A percentile compares a stretch with the other conserved stretches of the same genome.
These are phyloP conservation scores for Galagoides demidoff DNA, from an alignment of 2,797 vertebrate genomes.

Conservation along the genomic window DNA sequence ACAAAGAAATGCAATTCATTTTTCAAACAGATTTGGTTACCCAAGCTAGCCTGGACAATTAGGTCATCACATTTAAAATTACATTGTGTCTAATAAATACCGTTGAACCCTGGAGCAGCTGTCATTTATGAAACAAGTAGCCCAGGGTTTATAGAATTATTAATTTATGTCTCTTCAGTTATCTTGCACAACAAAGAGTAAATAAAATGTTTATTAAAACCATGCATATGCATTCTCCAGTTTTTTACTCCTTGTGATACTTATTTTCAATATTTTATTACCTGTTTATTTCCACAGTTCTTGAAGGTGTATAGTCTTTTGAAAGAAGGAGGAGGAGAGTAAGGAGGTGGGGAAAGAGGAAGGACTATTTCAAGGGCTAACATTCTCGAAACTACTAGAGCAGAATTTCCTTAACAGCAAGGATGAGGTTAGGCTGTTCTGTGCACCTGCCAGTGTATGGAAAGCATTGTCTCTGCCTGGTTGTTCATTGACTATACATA, in stretches of 20 bases:
- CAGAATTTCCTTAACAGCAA: not conserved
- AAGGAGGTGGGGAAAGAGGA: not conserved
- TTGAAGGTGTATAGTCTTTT: not conserved
- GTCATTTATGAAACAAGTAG: not conserved
- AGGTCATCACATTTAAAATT: not conserved
- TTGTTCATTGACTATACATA: not conserved
- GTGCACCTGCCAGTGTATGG: too few relatives aligned
- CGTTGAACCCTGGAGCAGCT: not conserved
- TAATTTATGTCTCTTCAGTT: not conserved
- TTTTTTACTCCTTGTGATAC: not conserved
- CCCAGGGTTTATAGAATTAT: not conserved
- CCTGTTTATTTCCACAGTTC: not conserved
- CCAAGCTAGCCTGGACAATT: not conserved
- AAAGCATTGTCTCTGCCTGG: not conserved
- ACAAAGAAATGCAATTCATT: not conserved
- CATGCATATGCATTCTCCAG: not conserved
- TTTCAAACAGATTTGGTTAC: not conserved
- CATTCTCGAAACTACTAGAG: not conserved
- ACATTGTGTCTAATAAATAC: not conserved
- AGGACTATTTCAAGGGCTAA: not conserved
- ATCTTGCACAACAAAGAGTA: not conserved
- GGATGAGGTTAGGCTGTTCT: accelerated
- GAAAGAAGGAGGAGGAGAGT: not conserved
- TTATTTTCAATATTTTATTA: not conserved
- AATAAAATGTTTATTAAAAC: not conserved